Base-by-base conservation (phyloP, 2,888 invertebrate species). In the Masnerella sp. region DNA sequence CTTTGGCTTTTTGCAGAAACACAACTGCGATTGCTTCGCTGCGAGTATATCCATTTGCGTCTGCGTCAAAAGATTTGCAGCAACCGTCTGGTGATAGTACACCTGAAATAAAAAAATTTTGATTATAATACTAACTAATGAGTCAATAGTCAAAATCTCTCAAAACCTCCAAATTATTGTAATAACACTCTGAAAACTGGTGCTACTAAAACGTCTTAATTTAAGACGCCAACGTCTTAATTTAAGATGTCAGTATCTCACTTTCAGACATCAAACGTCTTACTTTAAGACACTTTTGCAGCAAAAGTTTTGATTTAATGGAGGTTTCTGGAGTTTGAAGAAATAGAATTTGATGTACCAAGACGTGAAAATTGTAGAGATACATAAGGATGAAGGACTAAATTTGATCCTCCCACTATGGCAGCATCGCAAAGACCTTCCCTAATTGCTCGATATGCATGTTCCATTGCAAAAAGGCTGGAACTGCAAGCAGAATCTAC, bases 401-500 rank as follows among this genome's bases (percentile, higher is more conserved):
- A 88, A 85, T 95, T 96, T 18, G 93, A 90, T 0, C 96, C 97
- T 5, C 94, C 96, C 1, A 98, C 95, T 54, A 98, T 91, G 0
- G 97, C 98, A 0, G 93, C 90, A 77, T 98, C 96, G 81, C 96
- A 96, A 72, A 93, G 91, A 0, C 95, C 96, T 78, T 92, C 91
- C 38, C 93, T 89, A 45, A 96, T 91, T 0, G 94, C 91, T 58
- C 91, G 90, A 85, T 93, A 94, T 8, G 95, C 95, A 78, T 93
- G 93, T 80, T 97, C 95, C 45, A 97, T 77, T 0, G 97, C 97
- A 80, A 95, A 93, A 76, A 96, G 90, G 5, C 96, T 95, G 62
- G 97, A 97, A 12, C 96, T 96, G 86, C 97, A 98, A 0, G 97
- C 97, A 0, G 97, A 96, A 88, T 98, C 97, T 12, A 96, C 90